These are phyloP conservation scores for Nibea albiflora DNA, from an alignment of 2,113 vertebrate genomes.

Conservation along the genomic window DNA sequence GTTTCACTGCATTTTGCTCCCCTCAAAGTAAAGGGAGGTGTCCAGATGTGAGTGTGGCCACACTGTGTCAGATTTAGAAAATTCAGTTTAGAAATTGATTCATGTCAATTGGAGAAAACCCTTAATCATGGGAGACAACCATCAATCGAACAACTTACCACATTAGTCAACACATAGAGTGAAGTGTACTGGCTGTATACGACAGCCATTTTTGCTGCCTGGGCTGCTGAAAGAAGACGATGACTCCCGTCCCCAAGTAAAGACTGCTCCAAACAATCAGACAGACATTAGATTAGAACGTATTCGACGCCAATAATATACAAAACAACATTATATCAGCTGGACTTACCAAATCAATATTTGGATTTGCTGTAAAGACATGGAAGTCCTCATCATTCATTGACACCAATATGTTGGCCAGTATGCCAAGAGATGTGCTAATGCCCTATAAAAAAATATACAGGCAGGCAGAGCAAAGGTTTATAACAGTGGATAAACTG, in stretches of 20 bases:
- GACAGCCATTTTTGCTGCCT: conserved; percentile 91
- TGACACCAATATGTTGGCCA: conserved; percentile 92
- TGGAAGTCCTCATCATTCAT: conserved; percentile 92
- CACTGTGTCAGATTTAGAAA: background rate
- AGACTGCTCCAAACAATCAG: conserved; percentile 69
- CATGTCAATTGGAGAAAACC: background rate
- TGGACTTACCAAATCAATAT: conserved; percentile 85
- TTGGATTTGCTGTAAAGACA: conserved; percentile 84
- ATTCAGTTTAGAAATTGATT: background rate
- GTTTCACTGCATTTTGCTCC: background rate
- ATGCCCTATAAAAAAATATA: conserved; percentile 81
- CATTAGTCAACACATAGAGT: conserved; percentile 91
- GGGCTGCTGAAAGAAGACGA: conserved; percentile 89
- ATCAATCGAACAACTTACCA: conserved; percentile 80
- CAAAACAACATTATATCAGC: background rate
- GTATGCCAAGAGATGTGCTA: conserved; percentile 90
- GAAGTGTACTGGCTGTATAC: conserved; percentile 92
- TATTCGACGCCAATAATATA: background rate
- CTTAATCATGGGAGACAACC: background rate
- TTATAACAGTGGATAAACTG: background rate
- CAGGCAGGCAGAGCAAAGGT: conserved; percentile 1
- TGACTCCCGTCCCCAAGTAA: conserved; percentile 85
- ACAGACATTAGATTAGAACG: background rate
- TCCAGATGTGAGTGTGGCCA: background rate
- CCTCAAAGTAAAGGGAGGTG: background rate